Evolutionary conservation across 2,797 vertebrate genomes (phyloP), one percentile per base, ranked within the genome.

Genomic region (Lacerta agilis): DNA sequence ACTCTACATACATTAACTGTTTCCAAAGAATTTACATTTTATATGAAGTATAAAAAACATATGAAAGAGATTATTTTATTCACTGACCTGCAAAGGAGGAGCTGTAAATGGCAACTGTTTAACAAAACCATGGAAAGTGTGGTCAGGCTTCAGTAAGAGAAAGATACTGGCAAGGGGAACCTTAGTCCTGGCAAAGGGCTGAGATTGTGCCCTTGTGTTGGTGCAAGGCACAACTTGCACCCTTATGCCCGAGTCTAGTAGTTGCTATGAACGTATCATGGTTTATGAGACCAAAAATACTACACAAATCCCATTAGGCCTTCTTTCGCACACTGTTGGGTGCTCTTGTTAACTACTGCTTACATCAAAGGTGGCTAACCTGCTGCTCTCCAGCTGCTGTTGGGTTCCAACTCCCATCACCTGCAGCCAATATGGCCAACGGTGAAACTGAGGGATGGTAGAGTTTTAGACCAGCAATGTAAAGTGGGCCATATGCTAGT

Each of bases 81-180:
- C 82, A 83, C 90, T 84, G 90, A n/a, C 38, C 49, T 76, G 45
- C 82, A 89, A 87, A 0, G 3, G 79, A 88, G 23, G 79, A 88
- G 25, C 64, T 86, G 76, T 15, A 93, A 41, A 66, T 90, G 83
- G 87, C 80, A 93, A 58, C 29, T 90, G 75, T 87, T 93, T 92
- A 92, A 78, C n/a, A 88, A 83, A 78, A 67, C 13, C 69, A 10
- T 55, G 79, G 10, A 58, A 17, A 38, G 55, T 27, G 3, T 33
- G 49, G 29, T 82, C 61, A 72, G 45, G 25, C 49, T 80, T 71
- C 85, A 58, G 43, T 36, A 73, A 45, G 6, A 33, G 4, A 11
- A 23, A 80, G 3, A 61, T 29, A 66, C 55, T 4, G 72, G 29
- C 10, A 87, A 2, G 36, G 13, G 69, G 49, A 75, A 18, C 55